phyloP scores from a whole-genome alignment of 2,113 vertebrate species.

The Misgurnus anguillicaudatus region DNA sequence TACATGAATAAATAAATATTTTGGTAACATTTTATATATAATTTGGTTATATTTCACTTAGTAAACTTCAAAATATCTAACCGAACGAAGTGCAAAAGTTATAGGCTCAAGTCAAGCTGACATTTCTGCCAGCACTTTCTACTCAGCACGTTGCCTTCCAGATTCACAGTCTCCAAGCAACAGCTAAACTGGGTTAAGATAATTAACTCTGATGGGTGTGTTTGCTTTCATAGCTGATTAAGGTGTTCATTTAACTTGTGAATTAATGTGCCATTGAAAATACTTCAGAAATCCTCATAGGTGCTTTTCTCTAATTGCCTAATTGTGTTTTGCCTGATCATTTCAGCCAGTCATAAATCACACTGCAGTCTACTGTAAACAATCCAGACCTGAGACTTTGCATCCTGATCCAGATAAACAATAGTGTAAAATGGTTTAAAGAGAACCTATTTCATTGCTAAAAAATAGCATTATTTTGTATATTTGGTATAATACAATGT shows the following conservation, averaged over 20 bases:
- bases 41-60: too few species aligned
- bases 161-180: conserved; percentile 61
- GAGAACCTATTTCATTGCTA: too few species aligned
- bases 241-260: conserved; percentile 66
- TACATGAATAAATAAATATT: too few species aligned
- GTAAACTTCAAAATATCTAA: too few species aligned
- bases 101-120: not conserved
- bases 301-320: conserved; percentile 59
- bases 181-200: conserved; percentile 68
- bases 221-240: conserved; percentile 78
- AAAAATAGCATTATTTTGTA: too few species aligned
- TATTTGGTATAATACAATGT: too few species aligned
- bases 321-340: conserved; percentile 69
- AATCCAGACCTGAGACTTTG: conserved; percentile 47
- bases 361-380: conserved; percentile 63
- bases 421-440: conserved; percentile 44
- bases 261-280: conserved; percentile 69
- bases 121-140: conserved; percentile 40
- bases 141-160: conserved; percentile 52
- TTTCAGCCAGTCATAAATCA: too few species aligned
- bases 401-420: conserved; percentile 55
- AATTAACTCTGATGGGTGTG: conserved; percentile 72
- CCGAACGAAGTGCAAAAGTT: too few species aligned
- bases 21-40: too few species aligned
- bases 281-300: conserved; percentile 67